A percentile compares a stretch with the other conserved stretches of the same genome.
phyloP scores from a whole-genome alignment of 2,888 invertebrate genomes.

The Agrypnus murinus region DNA sequence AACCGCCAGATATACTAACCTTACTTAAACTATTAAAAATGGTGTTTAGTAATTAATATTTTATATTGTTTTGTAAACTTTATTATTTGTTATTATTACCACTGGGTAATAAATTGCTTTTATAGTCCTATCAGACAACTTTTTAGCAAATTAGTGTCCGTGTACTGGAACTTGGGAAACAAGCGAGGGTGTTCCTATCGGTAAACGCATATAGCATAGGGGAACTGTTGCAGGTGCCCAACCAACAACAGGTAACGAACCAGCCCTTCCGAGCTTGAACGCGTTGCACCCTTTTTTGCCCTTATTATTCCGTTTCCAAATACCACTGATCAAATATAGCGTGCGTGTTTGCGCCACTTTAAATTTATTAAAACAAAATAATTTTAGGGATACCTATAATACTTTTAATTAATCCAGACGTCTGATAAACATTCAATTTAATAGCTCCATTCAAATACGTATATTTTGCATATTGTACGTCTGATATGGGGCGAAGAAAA shows the following conservation, averaged over 20 bases:
- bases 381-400: background rate
- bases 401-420: background rate
- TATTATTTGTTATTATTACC: too few relatives aligned
- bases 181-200: constrained; percentile 32
- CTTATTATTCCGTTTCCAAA: background rate
- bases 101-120: too few relatives aligned
- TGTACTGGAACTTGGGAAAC: constrained; percentile 18
- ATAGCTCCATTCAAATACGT: constrained; percentile 35
- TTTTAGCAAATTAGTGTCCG: constrained; percentile 18
- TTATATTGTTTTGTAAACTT: too few relatives aligned
- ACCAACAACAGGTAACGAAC: constrained; percentile 42
- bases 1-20: constrained; percentile 26
- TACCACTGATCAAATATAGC: background rate
- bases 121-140: too few relatives aligned
- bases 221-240: constrained; percentile 40
- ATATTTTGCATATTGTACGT: constrained; percentile 38
- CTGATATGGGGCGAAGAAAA: constrained; percentile 35
- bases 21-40: too few relatives aligned
- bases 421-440: too few relatives aligned
- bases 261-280: constrained; percentile 31
- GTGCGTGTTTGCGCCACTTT: too few relatives aligned
- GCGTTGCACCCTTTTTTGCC: constrained; percentile 13
- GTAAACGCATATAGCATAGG: too few relatives aligned
- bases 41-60: too few relatives aligned
- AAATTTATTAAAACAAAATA: too few relatives aligned